These are phyloP conservation scores for Elaeidobius kamerunicus DNA, from an alignment of 2,888 invertebrate genomes.

Conservation along the genomic window DNA sequence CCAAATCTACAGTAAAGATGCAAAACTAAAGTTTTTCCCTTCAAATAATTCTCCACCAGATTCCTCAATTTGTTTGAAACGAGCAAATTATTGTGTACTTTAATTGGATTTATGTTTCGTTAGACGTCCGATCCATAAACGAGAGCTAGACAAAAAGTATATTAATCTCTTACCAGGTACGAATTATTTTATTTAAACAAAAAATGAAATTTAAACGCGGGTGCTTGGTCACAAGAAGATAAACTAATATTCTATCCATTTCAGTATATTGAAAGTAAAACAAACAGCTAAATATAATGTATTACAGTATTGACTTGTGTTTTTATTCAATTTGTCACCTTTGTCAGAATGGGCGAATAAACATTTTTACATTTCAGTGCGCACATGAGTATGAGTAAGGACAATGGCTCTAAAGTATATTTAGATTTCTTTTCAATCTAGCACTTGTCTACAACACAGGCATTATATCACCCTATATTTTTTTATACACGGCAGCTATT, in stretches of 20 bases:
- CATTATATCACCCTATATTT: too few species aligned
- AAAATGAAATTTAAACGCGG: slow-evolving; percentile 36
- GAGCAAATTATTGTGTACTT: not conserved
- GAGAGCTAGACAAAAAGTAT: slow-evolving; percentile 6
- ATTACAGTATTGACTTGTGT: slow-evolving; percentile 27
- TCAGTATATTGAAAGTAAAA: slow-evolving; percentile 42
- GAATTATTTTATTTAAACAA: slow-evolving; percentile 16
- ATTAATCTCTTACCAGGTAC: slow-evolving; percentile 20
- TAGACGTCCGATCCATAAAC: slow-evolving; percentile 25
- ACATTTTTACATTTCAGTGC: too few species aligned
- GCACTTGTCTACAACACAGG: too few species aligned
- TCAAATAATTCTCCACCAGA: too few species aligned
- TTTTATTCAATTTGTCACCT: slow-evolving; percentile 17
- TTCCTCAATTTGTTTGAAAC: not conserved
- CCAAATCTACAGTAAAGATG: too few species aligned
- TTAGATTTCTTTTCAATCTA: too few species aligned
- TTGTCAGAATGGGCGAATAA: not conserved
- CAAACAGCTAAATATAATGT: slow-evolving; percentile 43
- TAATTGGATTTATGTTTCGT: not conserved
- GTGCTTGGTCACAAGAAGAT: slow-evolving; percentile 39
- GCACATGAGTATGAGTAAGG: too few species aligned
- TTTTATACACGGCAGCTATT: too few species aligned
- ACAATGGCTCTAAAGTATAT: too few species aligned
- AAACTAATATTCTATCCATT: slow-evolving; percentile 42
- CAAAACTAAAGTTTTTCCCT: too few species aligned